phyloP scores from a whole-genome alignment of 2,113 vertebrate genomes.

The Dendrocopos noguchii region DNA sequence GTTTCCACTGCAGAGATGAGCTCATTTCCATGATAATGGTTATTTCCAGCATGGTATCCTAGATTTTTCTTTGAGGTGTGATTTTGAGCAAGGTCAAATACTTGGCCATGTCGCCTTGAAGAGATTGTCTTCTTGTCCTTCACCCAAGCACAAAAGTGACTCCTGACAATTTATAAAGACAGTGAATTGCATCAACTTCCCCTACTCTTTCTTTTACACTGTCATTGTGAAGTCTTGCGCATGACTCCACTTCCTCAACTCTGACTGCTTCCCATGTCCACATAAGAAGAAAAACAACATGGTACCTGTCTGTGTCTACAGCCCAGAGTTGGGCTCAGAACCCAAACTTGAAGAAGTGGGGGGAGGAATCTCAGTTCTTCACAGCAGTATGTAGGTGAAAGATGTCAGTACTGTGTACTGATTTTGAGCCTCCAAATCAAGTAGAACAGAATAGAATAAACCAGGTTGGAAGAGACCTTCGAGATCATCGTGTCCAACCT shows the following conservation, averaged over 20 bases:
- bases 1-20: not conserved
- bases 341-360: not conserved
- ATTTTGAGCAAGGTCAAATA: not conserved
- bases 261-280: not conserved
- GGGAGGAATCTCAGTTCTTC: not conserved
- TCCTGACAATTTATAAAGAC: not conserved
- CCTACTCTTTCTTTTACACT: not conserved
- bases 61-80: not conserved
- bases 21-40: not conserved
- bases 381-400: fast-evolving
- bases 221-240: not conserved
- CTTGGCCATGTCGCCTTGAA: not conserved
- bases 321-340: not conserved
- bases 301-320: not conserved
- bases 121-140: not conserved
- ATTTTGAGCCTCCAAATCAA: not conserved
- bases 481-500: too few species aligned
- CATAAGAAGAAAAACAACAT: not conserved
- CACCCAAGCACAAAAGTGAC: not conserved
- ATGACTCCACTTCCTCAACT: not conserved
- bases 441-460: too few species aligned
- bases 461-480: too few species aligned
- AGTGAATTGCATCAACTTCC: not conserved
- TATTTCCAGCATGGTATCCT: not conserved
- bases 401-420: too few species aligned